These are phyloP conservation scores for Calidris pugnax DNA, from an alignment of 2,113 vertebrate species.

Conservation along the genomic window DNA sequence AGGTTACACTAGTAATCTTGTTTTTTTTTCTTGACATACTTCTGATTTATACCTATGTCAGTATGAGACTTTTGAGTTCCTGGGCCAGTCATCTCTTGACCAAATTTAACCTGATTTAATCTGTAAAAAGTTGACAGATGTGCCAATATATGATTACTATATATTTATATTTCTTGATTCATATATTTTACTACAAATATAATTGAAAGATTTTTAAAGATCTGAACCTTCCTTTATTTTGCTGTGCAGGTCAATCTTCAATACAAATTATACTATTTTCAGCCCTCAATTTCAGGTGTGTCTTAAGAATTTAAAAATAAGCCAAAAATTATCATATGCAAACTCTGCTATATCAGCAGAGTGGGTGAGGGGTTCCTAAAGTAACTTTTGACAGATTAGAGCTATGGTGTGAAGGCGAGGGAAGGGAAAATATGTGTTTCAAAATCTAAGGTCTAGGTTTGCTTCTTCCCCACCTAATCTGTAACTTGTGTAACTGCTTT, in stretches of 20 bases:
- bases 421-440: background rate
- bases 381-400: background rate
- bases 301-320: conserved; percentile 28
- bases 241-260: rapidly evolving
- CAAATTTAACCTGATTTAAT: background rate
- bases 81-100: background rate
- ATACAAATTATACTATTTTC: background rate
- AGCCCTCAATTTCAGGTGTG: background rate
- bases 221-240: background rate
- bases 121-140: background rate
- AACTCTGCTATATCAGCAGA: background rate
- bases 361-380: background rate
- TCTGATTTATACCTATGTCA: background rate
- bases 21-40: background rate
- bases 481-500: background rate
- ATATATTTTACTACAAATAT: background rate
- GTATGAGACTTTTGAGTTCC: background rate
- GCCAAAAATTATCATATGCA: background rate
- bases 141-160: background rate
- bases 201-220: background rate
- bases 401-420: no score
- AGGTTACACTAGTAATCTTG: background rate
- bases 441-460: background rate
- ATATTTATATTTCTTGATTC: background rate
- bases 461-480: background rate